Evolutionary conservation across 2,888 invertebrate genomes (phyloP), one percentile per base, ranked within the genome.

Genomic region (Drosophila kuntzei): DNA sequence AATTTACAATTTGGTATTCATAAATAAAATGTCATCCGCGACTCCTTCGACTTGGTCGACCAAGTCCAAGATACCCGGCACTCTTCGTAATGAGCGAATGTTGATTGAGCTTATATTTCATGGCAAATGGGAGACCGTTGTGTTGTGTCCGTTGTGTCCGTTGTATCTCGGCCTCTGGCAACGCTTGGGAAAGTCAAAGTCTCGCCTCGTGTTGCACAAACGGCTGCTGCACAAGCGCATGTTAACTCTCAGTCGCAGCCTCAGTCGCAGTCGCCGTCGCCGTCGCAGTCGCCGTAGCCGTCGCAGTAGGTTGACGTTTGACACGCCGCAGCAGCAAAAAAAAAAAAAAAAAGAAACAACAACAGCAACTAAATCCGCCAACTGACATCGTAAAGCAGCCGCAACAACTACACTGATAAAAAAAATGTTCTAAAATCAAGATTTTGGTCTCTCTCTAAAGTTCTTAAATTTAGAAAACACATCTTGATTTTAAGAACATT

Each of bases 1-100:
- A 92, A 91, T 92, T 92, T 92, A 92, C 92, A 92, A 92, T 92
- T 92, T 92, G 89, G 91, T 91, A 91, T 90, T 91, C 91, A 92
- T 92, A 92, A 92, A 92, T 92, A 91, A 91, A 89, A 87, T 89
- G 90, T 90, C 90, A 88, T 85, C 86, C 69, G 58, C 47, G 78
- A 53, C 71, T 77, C 75, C 75, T 79, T 75, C 76, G 65, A 67
- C 73, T 41, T 41, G 43, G 29, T 41, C 16, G 27, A n/a, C n/a
- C n/a, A n/a, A 27, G 27, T 27, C 27, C 27, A 27, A 27, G 27
- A 27, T 27, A 27, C 27, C 27, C 27, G 27, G 27, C 16, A 14
- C 58, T 44, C 57, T 50, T 36, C 74, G 80, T 88, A 88, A 90
- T 90, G 84, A 90, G 90, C 87, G 85, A 89, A 90, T 89, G 90